These are phyloP conservation scores for Micrasema longulum DNA, from an alignment of 1,140 invertebrate genomes.

Conservation along the genomic window DNA sequence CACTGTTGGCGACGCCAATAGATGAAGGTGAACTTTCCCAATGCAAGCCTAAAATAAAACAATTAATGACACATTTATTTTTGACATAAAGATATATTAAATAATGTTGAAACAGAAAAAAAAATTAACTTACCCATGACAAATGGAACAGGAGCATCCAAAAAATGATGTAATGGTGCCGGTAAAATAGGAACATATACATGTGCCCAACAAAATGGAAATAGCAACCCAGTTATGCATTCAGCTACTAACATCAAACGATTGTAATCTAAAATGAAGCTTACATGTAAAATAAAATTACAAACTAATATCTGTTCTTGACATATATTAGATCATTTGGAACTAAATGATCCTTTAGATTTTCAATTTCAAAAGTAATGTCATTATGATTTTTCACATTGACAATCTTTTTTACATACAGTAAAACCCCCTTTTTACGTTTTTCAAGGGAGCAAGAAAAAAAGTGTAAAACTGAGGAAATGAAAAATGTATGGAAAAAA, in stretches of 20 bases:
- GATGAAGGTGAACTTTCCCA: conserved; percentile 46
- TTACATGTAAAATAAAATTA: conserved; percentile 29
- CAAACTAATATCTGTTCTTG: not conserved
- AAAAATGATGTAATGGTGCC: conserved; percentile 93
- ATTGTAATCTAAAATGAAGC: conserved; percentile 90
- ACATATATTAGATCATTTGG: not conserved
- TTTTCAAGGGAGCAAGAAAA: too few relatives aligned
- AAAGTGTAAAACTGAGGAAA: too few relatives aligned
- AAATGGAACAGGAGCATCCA: conserved; percentile 99
- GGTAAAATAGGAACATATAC: conserved; percentile 99
- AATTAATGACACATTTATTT: not conserved
- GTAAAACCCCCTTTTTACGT: too few relatives aligned
- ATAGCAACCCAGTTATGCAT: conserved; percentile 88
- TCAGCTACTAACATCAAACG: conserved; percentile 97
- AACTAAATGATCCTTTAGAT: too few relatives aligned
- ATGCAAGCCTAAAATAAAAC: conserved; percentile 45
- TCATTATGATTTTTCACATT: too few relatives aligned
- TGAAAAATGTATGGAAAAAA: too few relatives aligned
- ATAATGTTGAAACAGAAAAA: too few relatives aligned
- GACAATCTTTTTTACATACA: too few relatives aligned
- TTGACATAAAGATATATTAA: conserved; percentile 3
- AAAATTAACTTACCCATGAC: conserved; percentile 85
- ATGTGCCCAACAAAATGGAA: conserved; percentile 98
- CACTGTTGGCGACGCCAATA: conserved; percentile 57
- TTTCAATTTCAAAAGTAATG: too few relatives aligned